Evolutionary conservation across 2,113 vertebrate genomes (phyloP).

Genomic region (Astur gentilis): DNA sequence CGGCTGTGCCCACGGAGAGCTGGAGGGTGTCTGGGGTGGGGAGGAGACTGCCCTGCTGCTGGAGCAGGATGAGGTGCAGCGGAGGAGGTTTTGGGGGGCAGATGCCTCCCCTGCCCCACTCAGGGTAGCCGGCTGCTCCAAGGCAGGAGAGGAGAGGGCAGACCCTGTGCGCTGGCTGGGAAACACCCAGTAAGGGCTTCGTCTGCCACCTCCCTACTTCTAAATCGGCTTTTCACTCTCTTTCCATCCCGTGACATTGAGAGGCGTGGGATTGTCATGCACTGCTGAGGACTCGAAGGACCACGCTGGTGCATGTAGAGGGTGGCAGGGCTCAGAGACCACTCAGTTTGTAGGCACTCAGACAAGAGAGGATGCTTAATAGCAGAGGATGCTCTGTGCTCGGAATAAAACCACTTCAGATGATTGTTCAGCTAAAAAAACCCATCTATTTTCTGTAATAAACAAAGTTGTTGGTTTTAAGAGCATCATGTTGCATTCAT

Average conservation of each 20-base stretch:
- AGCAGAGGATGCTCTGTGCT: not conserved
- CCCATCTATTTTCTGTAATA: not conserved
- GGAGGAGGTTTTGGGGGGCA: not conserved
- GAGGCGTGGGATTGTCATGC: not conserved
- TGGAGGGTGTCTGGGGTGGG: not conserved
- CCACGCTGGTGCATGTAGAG: fast-evolving
- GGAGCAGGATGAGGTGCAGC: no score
- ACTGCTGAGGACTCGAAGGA: not conserved
- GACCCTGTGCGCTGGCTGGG: fast-evolving
- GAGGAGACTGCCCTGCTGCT: not conserved
- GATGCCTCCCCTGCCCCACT: not conserved
- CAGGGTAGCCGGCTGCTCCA: not conserved
- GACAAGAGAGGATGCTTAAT: not conserved
- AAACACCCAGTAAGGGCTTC: no score
- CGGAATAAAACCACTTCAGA: not conserved
- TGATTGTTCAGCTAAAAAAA: not conserved
- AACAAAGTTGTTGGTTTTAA: not conserved
- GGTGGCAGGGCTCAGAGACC: not conserved
- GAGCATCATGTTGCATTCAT: not conserved
- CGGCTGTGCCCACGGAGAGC: fast-evolving
- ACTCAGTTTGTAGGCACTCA: fast-evolving
- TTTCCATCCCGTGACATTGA: not conserved
- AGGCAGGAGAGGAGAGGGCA: not conserved
- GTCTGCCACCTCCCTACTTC: not conserved
- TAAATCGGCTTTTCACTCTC: not conserved